phyloP scores from a whole-genome alignment of 2,113 vertebrate species.

The Chloebia gouldiae region DNA sequence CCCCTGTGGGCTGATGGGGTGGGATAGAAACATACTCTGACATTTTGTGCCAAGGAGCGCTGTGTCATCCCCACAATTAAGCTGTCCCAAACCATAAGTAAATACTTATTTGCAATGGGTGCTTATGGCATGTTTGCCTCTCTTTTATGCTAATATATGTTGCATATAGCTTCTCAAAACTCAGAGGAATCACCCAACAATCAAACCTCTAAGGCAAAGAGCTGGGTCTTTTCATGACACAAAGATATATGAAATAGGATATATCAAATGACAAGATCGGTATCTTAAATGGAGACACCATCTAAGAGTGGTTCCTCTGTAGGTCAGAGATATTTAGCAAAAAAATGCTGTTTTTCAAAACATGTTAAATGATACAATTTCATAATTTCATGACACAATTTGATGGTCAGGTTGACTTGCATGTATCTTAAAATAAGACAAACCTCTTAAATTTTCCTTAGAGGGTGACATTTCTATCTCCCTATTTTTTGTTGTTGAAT shows the following conservation, averaged over 20 bases:
- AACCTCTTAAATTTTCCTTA: constrained; percentile 53
- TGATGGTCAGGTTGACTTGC: constrained; percentile 57
- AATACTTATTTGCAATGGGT: neutral
- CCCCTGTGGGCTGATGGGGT: neutral
- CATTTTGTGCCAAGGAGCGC: neutral
- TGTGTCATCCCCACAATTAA: neutral
- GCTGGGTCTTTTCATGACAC: neutral
- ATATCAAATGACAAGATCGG: neutral
- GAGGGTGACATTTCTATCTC: constrained; percentile 57
- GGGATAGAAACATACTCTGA: neutral
- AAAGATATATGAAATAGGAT: neutral
- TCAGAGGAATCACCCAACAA: neutral
- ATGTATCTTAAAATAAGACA: constrained; percentile 52
- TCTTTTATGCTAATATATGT: neutral
- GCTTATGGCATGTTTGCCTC: neutral
- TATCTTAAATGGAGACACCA: neutral
- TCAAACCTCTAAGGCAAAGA: neutral
- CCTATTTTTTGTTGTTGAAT: constrained; percentile 8
- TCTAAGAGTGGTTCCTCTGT: neutral
- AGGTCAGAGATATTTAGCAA: neutral
- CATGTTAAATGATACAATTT: constrained; percentile 4
- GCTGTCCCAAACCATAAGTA: neutral
- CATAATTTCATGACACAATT: constrained; percentile 45
- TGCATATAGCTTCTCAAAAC: neutral
- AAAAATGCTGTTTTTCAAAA: neutral